These are phyloP conservation scores for Branchellion lobata DNA, from an alignment of 2,888 invertebrate species.

Conservation along the genomic window DNA sequence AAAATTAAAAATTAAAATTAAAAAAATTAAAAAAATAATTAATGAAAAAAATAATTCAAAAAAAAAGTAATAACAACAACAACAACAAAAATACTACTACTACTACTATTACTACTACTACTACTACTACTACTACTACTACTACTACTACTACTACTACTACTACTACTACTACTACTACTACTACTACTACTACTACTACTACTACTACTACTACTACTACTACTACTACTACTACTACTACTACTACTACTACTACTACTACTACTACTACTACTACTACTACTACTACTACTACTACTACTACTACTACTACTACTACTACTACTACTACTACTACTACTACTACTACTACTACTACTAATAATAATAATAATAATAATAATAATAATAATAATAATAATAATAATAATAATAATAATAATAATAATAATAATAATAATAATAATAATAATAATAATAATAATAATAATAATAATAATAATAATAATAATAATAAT, in stretches of 20 bases:
- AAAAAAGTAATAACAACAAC: background rate
- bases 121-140: slow-evolving; percentile 32
- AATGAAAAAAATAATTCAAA: background rate
- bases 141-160: slow-evolving; percentile 44
- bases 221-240: slow-evolving; percentile 46
- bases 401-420: background rate
- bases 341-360: slow-evolving; percentile 20
- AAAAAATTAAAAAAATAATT: no score
- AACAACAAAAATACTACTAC: slow-evolving; percentile 15
- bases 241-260: slow-evolving; percentile 41
- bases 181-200: slow-evolving; percentile 41
- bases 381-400: slow-evolving; percentile 13
- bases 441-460: background rate
- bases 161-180: slow-evolving; percentile 40
- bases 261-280: slow-evolving; percentile 29
- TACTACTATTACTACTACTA: slow-evolving; percentile 43
- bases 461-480: slow-evolving; percentile 7
- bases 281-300: slow-evolving; percentile 28
- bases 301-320: slow-evolving; percentile 30
- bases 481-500: slow-evolving; percentile 29
- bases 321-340: slow-evolving; percentile 28
- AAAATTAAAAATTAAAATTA: no score
- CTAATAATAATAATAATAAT: slow-evolving; percentile 11
- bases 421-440: background rate
- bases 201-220: slow-evolving; percentile 34